Conservation (phyloP, 2,113 vertebrate species). For the Daubentonia madagascariensis region DNA sequence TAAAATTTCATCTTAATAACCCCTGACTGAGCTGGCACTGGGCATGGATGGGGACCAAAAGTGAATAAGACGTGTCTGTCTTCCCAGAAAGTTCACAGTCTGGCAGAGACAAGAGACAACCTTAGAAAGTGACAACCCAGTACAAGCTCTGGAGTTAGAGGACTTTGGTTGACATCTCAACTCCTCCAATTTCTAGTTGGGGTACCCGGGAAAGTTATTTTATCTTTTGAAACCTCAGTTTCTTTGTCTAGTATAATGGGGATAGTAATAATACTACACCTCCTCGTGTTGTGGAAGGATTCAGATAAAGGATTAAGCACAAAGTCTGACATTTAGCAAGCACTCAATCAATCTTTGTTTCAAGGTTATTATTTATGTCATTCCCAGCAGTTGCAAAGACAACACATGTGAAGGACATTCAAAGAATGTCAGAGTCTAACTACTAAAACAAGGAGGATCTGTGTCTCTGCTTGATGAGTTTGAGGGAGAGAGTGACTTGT, state of each 20-base stretch:
- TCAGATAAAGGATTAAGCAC: neutral
- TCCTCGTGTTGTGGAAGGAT: neutral
- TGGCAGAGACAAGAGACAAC: neutral
- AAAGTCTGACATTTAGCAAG: neutral
- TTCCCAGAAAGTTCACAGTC: neutral
- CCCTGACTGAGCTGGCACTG: neutral
- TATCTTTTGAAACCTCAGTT: neutral
- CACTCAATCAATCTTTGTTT: neutral
- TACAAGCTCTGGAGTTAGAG: neutral
- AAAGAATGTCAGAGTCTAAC: neutral
- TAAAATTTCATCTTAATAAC: conserved; percentile 29
- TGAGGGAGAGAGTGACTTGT: neutral
- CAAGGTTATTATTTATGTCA: neutral
- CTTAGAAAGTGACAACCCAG: neutral
- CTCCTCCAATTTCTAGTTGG: conserved; percentile 1
- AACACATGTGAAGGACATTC: neutral
- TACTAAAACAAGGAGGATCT: neutral
- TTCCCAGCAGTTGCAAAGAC: neutral
- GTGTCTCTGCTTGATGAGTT: neutral
- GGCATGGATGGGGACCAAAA: neutral
- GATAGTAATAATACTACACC: neutral
- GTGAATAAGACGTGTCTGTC: neutral
- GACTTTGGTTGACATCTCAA: neutral
- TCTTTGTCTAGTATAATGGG: neutral
- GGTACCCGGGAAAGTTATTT: neutral